Base-by-base conservation (phyloP, 2,113 vertebrate genomes). In the Astatoreochromis straeleni region DNA sequence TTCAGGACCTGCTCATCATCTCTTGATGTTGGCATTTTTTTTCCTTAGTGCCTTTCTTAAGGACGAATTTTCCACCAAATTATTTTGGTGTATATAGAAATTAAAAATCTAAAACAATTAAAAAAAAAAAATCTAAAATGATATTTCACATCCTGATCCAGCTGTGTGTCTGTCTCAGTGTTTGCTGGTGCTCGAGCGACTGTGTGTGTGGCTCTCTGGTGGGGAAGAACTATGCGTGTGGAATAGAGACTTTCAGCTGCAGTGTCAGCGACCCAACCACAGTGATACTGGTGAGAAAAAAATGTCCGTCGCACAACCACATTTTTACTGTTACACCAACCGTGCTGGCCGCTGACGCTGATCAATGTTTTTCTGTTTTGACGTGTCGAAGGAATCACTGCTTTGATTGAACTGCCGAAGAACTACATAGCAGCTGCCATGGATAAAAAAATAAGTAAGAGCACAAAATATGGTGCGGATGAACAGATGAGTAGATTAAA, bases 151-250 rank as follows among this genome's bases (percentile, higher is more conserved):
- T 24, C 26, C n/a, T 84, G 21, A 75, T 19, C 6, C 40, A 95
- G 90, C 88, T 95, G n/a, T 78, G 68, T 75, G 7, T 29, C 8
- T 82, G 16, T 21, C 9, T 45, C 94, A 99, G 99, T 98, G 98
- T 94, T 92, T 99, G 92, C 96, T 97, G 92, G 97, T 98, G 95
- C 95, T 99, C 92, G 97, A 96, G 92, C 96, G 96, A 17, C 94
- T 98, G 93, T 95, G 97, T 87, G 81, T 98, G 87, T 99, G 97
- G 97, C 91, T 99, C 13, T 99, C 99, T 40, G 98, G 98, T 83
- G 98, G 97, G 19, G 97, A 96, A 89, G 98, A 99, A 83, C 92
- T 99, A 4, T 98, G 98, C 91, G 97, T 98, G 89, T 99, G 99
- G 98, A 98, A 96, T 96, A 91, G 65, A 95, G 96, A 98, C 90